Evolutionary conservation across 30 jellyfish, hydroid and myxozoan genomes (phyloP).

Genomic region (Hydractinia symbiolongicarpus): DNA sequence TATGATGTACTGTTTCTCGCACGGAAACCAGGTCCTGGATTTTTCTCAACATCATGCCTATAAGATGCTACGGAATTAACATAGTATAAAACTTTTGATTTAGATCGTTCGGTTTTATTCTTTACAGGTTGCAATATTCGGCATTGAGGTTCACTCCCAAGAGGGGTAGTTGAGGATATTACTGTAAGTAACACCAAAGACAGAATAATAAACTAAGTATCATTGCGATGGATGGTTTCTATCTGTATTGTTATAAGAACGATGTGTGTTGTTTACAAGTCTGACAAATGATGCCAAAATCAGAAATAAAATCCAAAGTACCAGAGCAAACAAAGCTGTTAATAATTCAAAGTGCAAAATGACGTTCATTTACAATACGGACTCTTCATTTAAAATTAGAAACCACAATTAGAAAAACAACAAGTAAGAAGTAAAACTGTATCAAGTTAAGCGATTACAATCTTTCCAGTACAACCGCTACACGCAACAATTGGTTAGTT

Average conservation of each 20-base stretch:
- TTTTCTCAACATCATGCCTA: conserved; percentile 8
- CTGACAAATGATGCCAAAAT: background rate
- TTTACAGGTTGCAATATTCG: background rate
- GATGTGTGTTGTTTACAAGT: conserved; percentile 1
- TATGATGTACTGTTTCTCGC: background rate
- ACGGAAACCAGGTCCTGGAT: conserved; percentile 7
- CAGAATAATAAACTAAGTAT: background rate
- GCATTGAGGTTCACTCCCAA: background rate
- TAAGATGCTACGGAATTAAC: background rate
- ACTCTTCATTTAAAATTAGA: too few species aligned
- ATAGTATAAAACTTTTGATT: conserved; percentile 5
- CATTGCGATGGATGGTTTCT: background rate
- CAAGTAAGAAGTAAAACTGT: too few species aligned
- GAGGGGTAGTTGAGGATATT: background rate
- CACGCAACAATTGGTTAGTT: too few species aligned
- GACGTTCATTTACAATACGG: too few species aligned
- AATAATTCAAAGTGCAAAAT: too few species aligned
- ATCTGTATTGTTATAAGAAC: background rate
- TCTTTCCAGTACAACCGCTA: too few species aligned
- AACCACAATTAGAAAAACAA: too few species aligned
- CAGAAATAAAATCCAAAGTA: too few species aligned
- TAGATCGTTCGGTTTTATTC: background rate
- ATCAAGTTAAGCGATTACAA: too few species aligned
- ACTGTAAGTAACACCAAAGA: background rate
- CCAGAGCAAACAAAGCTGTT: too few species aligned